phyloP scores from a whole-genome alignment of 2,888 invertebrate genomes.

The Mantis religiosa region DNA sequence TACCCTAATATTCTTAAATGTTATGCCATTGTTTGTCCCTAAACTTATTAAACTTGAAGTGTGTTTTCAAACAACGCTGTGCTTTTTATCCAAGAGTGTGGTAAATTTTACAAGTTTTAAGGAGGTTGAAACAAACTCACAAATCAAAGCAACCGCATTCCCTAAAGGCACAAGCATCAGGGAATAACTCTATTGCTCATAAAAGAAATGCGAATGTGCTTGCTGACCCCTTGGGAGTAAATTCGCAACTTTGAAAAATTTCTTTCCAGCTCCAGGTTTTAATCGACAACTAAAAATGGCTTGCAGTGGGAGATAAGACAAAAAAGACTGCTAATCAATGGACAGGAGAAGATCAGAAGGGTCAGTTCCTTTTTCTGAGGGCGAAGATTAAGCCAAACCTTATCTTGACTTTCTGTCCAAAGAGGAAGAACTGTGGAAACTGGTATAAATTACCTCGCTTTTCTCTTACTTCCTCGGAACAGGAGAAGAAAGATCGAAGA shows the following conservation, averaged over 20 bases:
- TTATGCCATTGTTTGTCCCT: no score
- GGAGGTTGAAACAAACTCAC: no score
- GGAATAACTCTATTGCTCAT: no score
- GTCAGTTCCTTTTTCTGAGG: not conserved
- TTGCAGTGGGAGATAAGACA: not conserved
- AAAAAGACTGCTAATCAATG: not conserved
- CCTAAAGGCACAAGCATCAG: no score
- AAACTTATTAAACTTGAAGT: no score
- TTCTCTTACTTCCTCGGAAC: not conserved
- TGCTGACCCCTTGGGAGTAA: not conserved
- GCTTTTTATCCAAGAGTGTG: no score
- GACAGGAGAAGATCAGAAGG: not conserved
- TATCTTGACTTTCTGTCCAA: not conserved
- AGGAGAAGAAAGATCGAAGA: not conserved
- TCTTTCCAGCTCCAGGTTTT: not conserved
- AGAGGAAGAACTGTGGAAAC: not conserved
- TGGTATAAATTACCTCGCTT: not conserved
- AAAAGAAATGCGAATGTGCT: no score
- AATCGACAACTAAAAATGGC: not conserved
- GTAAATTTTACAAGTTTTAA: no score
- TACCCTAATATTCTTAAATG: no score
- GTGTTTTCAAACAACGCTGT: no score
- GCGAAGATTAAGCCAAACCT: not conserved
- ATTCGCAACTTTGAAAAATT: not conserved
- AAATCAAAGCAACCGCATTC: no score